Evolutionary conservation across 2,113 vertebrate genomes (phyloP), one percentile per base, ranked within the genome.

Genomic region (Microtus montanus): DNA sequence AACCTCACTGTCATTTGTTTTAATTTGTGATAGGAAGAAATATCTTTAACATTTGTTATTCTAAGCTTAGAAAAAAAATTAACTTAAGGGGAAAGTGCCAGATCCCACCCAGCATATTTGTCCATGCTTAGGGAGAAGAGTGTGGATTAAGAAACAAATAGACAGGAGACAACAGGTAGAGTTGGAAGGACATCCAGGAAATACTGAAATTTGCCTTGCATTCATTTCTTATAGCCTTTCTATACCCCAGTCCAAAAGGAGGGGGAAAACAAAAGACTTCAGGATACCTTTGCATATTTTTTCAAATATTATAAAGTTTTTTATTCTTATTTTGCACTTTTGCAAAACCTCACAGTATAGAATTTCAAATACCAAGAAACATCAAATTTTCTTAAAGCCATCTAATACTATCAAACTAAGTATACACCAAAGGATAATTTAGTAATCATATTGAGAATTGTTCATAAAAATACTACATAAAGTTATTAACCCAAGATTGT

Each of bases 21-120:
- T 84, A 83, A 71, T 41, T 86, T 93, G n/a, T 85, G n/a, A 28
- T 54, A 92, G 49, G 24, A 77, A 61, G 35, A 0, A 58, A 79
- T n/a, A 93, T 90, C 14, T 66, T 86, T 94, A 84, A 22, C 61
- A 13, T 90, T 86, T 24, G 90, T 94, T 73, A 92, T 63, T 79
- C 77, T 93, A 94, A 90, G 52, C 22, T 83, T 93, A 86, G 79
- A 63, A 93, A 86, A 41, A 52, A 52, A 52, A 52, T 52, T 52
- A 52, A 52, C 49, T 52, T 52, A 52, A 52, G 49, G 49, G 49
- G 52, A 92, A 84, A 70, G 13, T 58, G 58, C 58, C 6, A 17
- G 6, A 0, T 58, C 58, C 5, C 58, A 58, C 19, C 19, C 6
- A 0, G 58, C 58, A 58, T 58, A 20, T 58, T 58, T 58, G 19